phyloP scores from a whole-genome alignment of 1,140 invertebrate species.

The Drosophila mayri region DNA sequence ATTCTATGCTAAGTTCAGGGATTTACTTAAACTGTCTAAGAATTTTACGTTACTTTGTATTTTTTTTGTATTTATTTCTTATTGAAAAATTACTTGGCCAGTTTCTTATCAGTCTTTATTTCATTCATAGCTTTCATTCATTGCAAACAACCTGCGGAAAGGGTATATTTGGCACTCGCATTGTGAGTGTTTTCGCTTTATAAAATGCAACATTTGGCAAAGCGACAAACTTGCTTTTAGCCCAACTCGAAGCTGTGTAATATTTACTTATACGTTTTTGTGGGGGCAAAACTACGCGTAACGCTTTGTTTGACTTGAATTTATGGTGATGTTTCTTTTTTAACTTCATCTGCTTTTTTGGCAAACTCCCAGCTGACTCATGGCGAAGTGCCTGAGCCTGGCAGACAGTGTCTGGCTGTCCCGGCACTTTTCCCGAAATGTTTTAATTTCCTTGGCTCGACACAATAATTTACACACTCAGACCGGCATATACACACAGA shows the following conservation, averaged over 20 bases:
- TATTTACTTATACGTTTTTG: slow-evolving; percentile 26
- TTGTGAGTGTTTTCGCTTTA: slow-evolving; percentile 74
- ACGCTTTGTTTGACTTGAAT: slow-evolving; percentile 83
- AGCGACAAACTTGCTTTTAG: slow-evolving; percentile 76
- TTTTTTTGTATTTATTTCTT: not conserved
- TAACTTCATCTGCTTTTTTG: slow-evolving; percentile 40
- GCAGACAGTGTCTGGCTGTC: slow-evolving; percentile 57
- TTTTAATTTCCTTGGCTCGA: slow-evolving; percentile 71
- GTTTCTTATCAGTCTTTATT: no score
- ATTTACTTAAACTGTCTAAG: not conserved
- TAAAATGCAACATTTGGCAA: slow-evolving; percentile 80
- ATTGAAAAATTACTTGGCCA: not conserved
- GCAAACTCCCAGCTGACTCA: slow-evolving; percentile 55
- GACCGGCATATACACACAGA: slow-evolving; percentile 15
- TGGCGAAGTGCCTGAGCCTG: slow-evolving; percentile 36
- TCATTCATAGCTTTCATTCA: not conserved
- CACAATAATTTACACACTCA: slow-evolving; percentile 60
- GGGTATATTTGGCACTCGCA: slow-evolving; percentile 26
- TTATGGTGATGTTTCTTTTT: slow-evolving; percentile 77
- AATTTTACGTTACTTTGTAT: not conserved
- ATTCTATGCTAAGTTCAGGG: not conserved
- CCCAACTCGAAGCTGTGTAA: slow-evolving; percentile 39
- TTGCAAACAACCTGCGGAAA: not conserved
- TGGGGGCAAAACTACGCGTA: slow-evolving; percentile 54
- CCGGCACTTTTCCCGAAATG: slow-evolving; percentile 57